Evolutionary conservation across 2,113 vertebrate genomes (phyloP).

Genomic region (Gnathonemus echidnorhynchus): DNA sequence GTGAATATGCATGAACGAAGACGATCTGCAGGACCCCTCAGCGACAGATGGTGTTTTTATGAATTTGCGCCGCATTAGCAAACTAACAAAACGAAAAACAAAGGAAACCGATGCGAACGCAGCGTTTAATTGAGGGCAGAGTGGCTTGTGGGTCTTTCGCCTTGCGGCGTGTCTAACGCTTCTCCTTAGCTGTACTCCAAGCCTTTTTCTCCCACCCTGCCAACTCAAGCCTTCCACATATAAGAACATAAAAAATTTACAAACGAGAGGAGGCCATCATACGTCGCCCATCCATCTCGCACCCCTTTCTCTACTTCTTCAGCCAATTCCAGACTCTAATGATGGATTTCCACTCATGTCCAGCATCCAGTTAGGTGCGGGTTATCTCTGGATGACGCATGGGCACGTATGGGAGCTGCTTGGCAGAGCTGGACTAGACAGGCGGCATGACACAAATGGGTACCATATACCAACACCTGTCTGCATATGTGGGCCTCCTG

Average conservation of each 20-base stretch:
- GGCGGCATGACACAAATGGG: neutral
- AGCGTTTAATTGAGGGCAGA: conserved; percentile 2
- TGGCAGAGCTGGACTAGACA: neutral
- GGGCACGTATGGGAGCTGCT: neutral
- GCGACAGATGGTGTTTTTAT: conserved; percentile 32
- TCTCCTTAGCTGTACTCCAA: neutral
- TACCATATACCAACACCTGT: neutral
- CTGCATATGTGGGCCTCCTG: neutral
- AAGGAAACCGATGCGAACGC: neutral
- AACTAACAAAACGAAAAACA: conserved; percentile 34
- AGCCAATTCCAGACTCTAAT: neutral
- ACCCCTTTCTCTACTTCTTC: neutral
- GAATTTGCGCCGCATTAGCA: conserved; percentile 29
- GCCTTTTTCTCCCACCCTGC: neutral
- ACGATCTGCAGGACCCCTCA: conserved; percentile 25
- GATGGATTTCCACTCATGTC: neutral
- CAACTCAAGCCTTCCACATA: neutral
- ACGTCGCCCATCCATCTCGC: neutral
- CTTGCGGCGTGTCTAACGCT: neutral
- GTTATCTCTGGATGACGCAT: neutral
- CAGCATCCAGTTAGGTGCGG: neutral
- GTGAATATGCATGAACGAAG: conserved; percentile 40
- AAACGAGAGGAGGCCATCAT: no score
- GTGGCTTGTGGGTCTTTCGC: neutral
- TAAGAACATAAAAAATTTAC: no score